These are phyloP conservation scores for Jaculus jaculus DNA, from an alignment of 2,113 vertebrate species.

Conservation along the genomic window DNA sequence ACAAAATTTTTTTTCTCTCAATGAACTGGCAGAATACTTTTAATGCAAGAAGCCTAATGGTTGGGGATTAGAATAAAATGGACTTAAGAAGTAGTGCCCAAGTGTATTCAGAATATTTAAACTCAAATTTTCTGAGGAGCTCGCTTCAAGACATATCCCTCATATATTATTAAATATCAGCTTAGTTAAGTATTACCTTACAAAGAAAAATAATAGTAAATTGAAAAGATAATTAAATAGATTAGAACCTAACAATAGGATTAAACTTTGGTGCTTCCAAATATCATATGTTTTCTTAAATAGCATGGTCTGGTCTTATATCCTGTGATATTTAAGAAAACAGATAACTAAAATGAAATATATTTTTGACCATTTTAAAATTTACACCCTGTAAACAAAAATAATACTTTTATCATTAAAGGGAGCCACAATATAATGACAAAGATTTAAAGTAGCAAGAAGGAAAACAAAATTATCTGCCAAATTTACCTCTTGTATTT, in stretches of 20 bases:
- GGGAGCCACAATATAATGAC: too few relatives aligned
- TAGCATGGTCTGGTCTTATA: too few relatives aligned
- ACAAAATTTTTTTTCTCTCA: too few relatives aligned
- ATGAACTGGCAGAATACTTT: too few relatives aligned
- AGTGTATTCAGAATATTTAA: not conserved
- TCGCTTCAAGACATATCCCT: not conserved
- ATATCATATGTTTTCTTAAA: too few relatives aligned
- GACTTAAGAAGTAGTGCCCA: not conserved
- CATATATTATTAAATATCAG: not conserved
- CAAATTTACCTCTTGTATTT: not conserved
- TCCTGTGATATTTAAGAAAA: not conserved
- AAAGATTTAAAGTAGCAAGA: too few relatives aligned
- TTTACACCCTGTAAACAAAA: too few relatives aligned
- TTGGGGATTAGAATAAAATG: not conserved
- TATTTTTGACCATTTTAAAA: too few relatives aligned
- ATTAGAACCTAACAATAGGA: not conserved
- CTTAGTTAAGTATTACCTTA: not conserved
- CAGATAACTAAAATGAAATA: not conserved
- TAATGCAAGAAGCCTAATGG: rapidly evolving
- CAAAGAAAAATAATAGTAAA: not conserved
- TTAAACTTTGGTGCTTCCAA: not conserved
- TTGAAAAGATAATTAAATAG: not conserved
- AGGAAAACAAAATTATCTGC: not conserved
- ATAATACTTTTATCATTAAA: too few relatives aligned
- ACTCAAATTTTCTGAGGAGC: not conserved